Evolutionary conservation across 2,888 invertebrate genomes (phyloP).

Genomic region (Ophion ventricosus): DNA sequence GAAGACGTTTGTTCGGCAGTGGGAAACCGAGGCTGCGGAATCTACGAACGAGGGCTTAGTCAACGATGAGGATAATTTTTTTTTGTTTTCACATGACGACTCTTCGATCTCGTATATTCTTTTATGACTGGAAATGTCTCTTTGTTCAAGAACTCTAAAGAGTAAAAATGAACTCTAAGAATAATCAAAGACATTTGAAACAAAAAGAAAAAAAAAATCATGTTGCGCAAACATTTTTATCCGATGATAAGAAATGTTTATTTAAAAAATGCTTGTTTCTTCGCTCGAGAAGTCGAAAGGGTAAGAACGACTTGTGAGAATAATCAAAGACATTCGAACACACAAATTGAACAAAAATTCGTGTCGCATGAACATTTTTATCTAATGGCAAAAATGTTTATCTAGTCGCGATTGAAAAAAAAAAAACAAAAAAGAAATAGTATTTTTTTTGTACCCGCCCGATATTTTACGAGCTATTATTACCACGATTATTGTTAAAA

Average conservation of each 20-base stretch:
- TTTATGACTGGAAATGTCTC: background rate
- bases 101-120: background rate
- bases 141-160: background rate
- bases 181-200: background rate
- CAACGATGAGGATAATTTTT: background rate
- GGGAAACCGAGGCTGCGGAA: background rate
- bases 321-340: background rate
- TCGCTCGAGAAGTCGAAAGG: background rate
- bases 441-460: constrained; percentile 48
- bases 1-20: background rate
- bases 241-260: background rate
- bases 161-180: background rate
- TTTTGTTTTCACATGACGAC: background rate
- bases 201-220: background rate
- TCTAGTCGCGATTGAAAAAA: background rate
- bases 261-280: background rate
- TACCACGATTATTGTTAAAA: constrained; percentile 38
- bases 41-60: background rate
- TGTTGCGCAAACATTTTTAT: background rate
- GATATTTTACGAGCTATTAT: constrained; percentile 56
- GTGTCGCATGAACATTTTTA: background rate
- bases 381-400: background rate
- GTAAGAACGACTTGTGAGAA: background rate
- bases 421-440: background rate
- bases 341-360: background rate